Conservation (phyloP, 1,140 invertebrate species). For the Laupala kohalensis region DNA sequence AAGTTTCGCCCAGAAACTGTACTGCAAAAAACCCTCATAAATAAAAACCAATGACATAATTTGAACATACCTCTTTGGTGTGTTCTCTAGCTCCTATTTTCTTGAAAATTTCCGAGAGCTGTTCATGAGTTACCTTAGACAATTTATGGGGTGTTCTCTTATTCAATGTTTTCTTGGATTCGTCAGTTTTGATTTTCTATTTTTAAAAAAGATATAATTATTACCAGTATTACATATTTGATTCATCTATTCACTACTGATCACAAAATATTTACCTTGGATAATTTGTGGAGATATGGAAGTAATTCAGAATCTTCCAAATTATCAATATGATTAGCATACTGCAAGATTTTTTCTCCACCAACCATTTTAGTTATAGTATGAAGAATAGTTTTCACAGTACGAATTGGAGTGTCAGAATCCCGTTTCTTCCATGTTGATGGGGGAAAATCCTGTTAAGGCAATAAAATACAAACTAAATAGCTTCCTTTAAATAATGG, state of each 20-base stretch:
- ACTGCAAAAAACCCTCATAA: too few relatives aligned
- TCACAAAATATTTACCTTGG: constrained; percentile 6
- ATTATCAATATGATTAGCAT: constrained; percentile 65
- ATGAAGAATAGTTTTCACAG: constrained; percentile 83
- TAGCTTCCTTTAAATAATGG: too few relatives aligned
- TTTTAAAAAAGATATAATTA: background rate
- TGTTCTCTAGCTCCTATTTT: constrained; percentile 83
- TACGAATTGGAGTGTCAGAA: constrained; percentile 67
- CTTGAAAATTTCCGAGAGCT: constrained; percentile 79
- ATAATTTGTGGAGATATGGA: constrained; percentile 1
- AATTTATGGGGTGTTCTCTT: constrained; percentile 34
- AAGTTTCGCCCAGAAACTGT: too few relatives aligned
- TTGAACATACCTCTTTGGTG: constrained; percentile 51
- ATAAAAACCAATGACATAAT: too few relatives aligned
- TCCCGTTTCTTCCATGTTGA: constrained; percentile 61
- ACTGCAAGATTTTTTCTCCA: constrained; percentile 57
- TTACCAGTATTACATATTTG: background rate
- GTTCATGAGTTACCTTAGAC: constrained; percentile 63
- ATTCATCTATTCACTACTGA: background rate
- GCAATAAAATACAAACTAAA: too few relatives aligned
- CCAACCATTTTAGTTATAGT: constrained; percentile 57
- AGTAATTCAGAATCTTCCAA: constrained; percentile 69
- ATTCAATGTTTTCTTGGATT: background rate
- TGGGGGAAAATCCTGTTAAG: constrained; percentile 57
- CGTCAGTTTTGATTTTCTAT: background rate